Percentiles rank a stretch among this genome's conserved stretches.
Evolutionary conservation across 2,797 vertebrate species (phyloP).

Genomic region (Borostomias antarcticus): DNA sequence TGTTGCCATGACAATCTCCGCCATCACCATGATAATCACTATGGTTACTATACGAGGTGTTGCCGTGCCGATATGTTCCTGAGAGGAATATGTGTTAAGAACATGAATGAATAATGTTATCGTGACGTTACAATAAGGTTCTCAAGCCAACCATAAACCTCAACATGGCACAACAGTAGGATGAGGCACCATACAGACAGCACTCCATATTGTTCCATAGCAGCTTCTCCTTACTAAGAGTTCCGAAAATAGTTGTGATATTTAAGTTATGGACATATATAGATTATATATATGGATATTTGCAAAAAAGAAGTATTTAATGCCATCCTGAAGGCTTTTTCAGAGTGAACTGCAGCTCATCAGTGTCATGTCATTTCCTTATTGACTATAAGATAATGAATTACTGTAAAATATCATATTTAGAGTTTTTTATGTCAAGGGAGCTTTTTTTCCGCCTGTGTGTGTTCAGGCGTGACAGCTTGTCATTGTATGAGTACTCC

Average conservation of each 20-base stretch:
- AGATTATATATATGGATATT: conserved; percentile 75
- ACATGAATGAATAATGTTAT: neutral
- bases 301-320: conserved; percentile 74
- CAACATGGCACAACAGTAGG: conserved; percentile 22
- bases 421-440: conserved; percentile 45
- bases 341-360: conserved; percentile 59
- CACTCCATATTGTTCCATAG: neutral
- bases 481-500: conserved; percentile 43
- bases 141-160: conserved; percentile 16
- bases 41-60: conserved; percentile 40
- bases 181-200: neutral
- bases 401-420: conserved; percentile 62
- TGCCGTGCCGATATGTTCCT: conserved; percentile 36
- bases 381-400: conserved; percentile 67
- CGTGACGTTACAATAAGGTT: neutral
- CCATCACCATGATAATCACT: conserved; percentile 39
- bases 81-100: conserved; percentile 22
- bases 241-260: conserved; percentile 68
- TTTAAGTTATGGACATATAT: conserved; percentile 70
- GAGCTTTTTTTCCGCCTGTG: conserved; percentile 35
- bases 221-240: conserved; percentile 44
- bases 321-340: conserved; percentile 55
- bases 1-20: conserved; percentile 80
- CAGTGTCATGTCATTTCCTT: conserved; percentile 64
- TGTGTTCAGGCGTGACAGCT: conserved; percentile 59